A percentile compares a stretch with the other conserved stretches of the same genome.
Evolutionary conservation across 1,140 invertebrate species (phyloP).

Genomic region (Colletes gigas): DNA sequence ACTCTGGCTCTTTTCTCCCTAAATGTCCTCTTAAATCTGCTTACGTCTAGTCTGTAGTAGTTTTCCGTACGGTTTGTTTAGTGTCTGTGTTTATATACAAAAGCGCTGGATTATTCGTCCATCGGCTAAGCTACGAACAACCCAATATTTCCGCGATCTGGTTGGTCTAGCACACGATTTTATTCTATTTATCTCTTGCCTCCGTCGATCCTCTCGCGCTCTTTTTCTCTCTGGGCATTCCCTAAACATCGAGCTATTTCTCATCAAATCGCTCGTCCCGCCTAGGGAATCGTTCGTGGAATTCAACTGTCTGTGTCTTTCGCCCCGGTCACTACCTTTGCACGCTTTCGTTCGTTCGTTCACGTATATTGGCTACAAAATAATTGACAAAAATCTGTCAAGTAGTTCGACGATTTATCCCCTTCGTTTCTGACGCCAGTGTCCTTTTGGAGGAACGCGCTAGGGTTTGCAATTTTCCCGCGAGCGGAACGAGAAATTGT

Average conservation of each 20-base stretch:
- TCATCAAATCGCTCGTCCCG: constrained; percentile 43
- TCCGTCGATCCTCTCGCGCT: background rate
- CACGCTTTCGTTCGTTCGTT: constrained; percentile 19
- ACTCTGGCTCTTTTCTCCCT: constrained; percentile 45
- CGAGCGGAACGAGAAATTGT: constrained; percentile 34
- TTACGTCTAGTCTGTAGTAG: constrained; percentile 60
- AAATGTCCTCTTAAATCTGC: constrained; percentile 47
- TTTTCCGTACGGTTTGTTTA: constrained; percentile 44
- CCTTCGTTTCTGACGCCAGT: background rate
- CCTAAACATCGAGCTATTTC: constrained; percentile 24
- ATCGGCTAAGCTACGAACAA: constrained; percentile 66
- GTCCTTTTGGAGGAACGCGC: background rate
- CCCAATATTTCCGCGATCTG: constrained; percentile 52
- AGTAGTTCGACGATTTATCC: constrained; percentile 41
- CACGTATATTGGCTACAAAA: constrained; percentile 68
- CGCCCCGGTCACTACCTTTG: constrained; percentile 8
- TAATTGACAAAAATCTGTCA: constrained; percentile 74
- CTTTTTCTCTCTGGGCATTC: background rate
- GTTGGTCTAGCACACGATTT: constrained; percentile 58
- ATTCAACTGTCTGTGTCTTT: constrained; percentile 36
- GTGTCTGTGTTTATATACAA: constrained; percentile 63
- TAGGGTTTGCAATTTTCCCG: background rate
- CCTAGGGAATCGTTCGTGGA: constrained; percentile 22
- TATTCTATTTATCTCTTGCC: background rate
- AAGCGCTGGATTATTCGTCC: constrained; percentile 65